phyloP scores from a whole-genome alignment of 2,797 vertebrate species.

The Sebastes variabilis region DNA sequence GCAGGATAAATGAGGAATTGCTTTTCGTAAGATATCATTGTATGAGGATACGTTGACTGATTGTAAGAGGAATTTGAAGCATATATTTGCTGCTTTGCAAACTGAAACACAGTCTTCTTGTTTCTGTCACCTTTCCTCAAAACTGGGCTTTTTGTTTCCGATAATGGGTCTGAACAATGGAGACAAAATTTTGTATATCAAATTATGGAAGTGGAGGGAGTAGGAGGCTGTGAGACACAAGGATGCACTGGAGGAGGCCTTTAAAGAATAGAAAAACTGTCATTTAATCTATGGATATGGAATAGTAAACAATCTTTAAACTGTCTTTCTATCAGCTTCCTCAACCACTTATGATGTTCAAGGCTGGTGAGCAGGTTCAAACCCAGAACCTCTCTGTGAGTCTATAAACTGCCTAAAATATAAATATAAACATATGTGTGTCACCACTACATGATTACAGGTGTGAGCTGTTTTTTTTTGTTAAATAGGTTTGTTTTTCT shows the following conservation, averaged over 20 bases:
- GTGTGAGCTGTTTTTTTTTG: not conserved
- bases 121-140: conserved; percentile 4
- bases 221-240: not conserved
- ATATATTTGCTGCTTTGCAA: not conserved
- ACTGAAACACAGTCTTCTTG: not conserved
- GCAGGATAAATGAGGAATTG: no score
- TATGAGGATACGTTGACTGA: not conserved
- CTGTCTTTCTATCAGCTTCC: not conserved
- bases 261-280: not conserved
- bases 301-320: not conserved
- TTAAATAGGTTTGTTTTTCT: conserved; percentile 2
- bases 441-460: not conserved
- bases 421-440: not conserved
- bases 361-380: not conserved
- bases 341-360: not conserved
- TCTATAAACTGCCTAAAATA: not conserved
- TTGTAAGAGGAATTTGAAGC: not conserved
- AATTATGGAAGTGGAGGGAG: not conserved
- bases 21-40: no score
- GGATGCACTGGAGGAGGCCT: not conserved
- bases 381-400: not conserved
- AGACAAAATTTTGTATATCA: not conserved
- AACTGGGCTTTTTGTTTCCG: not conserved
- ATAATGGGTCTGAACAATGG: not conserved
- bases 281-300: not conserved